Conservation (phyloP, 2,888 invertebrate species). For the Margaritifera margaritifera region DNA sequence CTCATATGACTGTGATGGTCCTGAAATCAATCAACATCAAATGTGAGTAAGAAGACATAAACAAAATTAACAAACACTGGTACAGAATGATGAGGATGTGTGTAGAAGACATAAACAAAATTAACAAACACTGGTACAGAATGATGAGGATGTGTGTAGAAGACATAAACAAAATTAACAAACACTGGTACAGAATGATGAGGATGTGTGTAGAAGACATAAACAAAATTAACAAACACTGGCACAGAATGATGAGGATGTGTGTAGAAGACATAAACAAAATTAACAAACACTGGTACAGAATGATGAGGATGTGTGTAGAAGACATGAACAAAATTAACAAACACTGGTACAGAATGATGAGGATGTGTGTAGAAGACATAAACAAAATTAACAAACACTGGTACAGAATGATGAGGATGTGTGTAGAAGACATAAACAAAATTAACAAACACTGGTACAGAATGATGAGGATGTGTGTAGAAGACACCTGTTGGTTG, state of each 20-base stretch:
- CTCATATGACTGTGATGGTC: slow-evolving; percentile 96
- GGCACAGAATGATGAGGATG: too few relatives aligned
- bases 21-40: slow-evolving; percentile 74
- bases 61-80: slow-evolving; percentile 1
- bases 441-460: background rate
- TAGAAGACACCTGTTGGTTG: too few relatives aligned
- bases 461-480: too few relatives aligned
- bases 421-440: too few relatives aligned
- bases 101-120: background rate
- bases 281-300: background rate
- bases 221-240: too few relatives aligned
- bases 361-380: background rate
- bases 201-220: too few relatives aligned
- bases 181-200: too few relatives aligned
- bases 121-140: background rate
- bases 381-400: slow-evolving; percentile 1
- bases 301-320: too few relatives aligned
- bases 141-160: too few relatives aligned
- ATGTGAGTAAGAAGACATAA: background rate
- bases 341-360: too few relatives aligned
- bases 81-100: too few relatives aligned
- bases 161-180: too few relatives aligned
- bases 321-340: background rate
- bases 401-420: background rate
- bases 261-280: background rate